Conservation (phyloP, 2,888 invertebrate species). For the Rotaria socialis region DNA sequence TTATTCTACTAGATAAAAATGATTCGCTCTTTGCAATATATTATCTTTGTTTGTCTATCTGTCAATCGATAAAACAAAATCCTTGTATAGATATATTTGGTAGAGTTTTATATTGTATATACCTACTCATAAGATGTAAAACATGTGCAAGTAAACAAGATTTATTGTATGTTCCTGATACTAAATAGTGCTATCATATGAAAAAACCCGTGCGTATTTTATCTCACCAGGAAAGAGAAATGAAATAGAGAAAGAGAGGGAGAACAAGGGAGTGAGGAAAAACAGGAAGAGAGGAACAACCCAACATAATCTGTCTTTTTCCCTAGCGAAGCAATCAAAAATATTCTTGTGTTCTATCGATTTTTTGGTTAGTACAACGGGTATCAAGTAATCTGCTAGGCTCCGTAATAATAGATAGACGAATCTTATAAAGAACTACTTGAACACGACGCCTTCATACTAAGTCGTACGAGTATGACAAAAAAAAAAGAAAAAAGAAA, state of each 20-base stretch:
- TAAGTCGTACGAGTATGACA: not conserved
- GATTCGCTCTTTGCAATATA: not conserved
- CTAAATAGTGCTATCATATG: not conserved
- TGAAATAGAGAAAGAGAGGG: no score
- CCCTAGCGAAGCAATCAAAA: not conserved
- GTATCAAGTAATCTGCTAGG: not conserved
- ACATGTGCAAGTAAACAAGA: not conserved
- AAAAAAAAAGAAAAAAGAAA: not conserved
- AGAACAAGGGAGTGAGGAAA: not conserved
- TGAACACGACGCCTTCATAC: not conserved
- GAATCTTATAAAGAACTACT: not conserved
- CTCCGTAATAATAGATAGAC: not conserved
- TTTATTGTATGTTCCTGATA: not conserved
- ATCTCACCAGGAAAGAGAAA: not conserved
- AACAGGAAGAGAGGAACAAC: not conserved
- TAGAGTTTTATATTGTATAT: not conserved
- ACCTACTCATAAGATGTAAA: not conserved
- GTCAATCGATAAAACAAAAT: not conserved
- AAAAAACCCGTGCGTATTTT: not conserved
- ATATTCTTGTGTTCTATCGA: not conserved
- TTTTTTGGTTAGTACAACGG: not conserved
- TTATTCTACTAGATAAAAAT: not conserved
- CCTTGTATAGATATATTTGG: not conserved
- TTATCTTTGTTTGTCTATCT: not conserved
- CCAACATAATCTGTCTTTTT: not conserved